phyloP scores from a whole-genome alignment of 2,797 vertebrate genomes.

The Glossophaga mutica region DNA sequence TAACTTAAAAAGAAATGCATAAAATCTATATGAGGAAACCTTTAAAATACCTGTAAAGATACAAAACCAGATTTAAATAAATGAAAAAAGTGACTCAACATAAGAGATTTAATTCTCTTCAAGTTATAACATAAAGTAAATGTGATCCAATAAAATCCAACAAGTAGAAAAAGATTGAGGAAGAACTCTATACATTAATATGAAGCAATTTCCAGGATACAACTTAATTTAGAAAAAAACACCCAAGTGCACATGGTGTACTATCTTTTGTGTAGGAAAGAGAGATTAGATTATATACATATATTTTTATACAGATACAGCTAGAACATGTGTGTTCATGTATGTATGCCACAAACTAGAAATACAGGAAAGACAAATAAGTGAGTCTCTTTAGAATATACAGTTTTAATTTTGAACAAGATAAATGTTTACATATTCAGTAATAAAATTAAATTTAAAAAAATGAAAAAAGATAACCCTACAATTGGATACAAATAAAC shows the following conservation, averaged over 20 bases:
- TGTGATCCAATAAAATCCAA: neutral
- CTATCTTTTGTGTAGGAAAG: neutral
- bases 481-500: neutral
- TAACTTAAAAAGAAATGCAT: neutral
- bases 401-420: neutral
- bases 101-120: neutral
- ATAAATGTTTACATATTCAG: neutral
- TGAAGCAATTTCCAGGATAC: neutral
- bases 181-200: neutral
- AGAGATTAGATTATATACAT: neutral
- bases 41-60: neutral
- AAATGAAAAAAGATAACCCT: neutral
- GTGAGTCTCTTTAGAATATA: neutral
- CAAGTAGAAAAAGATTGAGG: neutral
- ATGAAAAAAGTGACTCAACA: neutral
- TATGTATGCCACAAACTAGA: neutral
- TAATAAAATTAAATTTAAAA: constrained; percentile 2
- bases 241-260: neutral
- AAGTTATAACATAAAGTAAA: neutral
- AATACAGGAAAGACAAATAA: neutral
- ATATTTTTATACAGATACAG: neutral
- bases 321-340: neutral
- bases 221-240: neutral
- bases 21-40: neutral
- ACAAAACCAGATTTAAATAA: constrained; percentile 34